A percentile compares a stretch with the other conserved stretches of the same genome.
These are phyloP conservation scores for Archaeoteleia sp. DNA, from an alignment of 2,888 invertebrate species.

Conservation along the genomic window DNA sequence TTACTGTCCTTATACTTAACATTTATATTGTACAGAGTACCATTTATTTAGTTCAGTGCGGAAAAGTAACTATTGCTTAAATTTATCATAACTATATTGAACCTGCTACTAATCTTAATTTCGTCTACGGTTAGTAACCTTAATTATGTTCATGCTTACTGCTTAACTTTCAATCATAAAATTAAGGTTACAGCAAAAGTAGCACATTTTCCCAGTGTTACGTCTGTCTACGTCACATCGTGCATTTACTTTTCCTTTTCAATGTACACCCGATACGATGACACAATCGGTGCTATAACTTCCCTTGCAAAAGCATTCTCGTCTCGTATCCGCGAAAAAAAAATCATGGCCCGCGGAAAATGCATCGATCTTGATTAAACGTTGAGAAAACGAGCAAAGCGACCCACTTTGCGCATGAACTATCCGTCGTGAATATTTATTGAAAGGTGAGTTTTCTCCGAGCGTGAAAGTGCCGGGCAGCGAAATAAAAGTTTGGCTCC, in stretches of 20 bases:
- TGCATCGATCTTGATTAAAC: constrained; percentile 41
- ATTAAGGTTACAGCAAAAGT: too few species aligned
- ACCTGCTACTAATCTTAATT: too few species aligned
- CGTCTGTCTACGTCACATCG: constrained; percentile 34
- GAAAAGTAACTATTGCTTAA: too few species aligned
- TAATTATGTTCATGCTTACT: too few species aligned
- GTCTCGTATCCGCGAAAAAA: constrained; percentile 16
- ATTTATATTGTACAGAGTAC: too few species aligned
- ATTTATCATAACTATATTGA: too few species aligned
- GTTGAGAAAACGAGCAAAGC: constrained; percentile 45
- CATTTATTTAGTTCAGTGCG: too few species aligned
- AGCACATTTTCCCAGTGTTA: constrained; percentile 10
- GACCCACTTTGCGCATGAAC: constrained; percentile 62
- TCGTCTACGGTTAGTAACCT: too few species aligned
- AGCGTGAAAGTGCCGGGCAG: constrained; percentile 61
- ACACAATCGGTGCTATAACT: constrained; percentile 48
- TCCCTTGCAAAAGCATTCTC: constrained; percentile 33
- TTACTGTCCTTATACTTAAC: too few species aligned
- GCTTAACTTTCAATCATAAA: too few species aligned
- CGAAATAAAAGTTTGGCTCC: constrained; percentile 54
- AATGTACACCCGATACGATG: constrained; percentile 21
- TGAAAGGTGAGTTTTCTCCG: constrained; percentile 64
- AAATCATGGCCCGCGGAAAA: constrained; percentile 38
- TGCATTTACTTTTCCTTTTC: constrained; percentile 46
- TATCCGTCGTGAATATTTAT: constrained; percentile 67